Percentiles rank a stretch among this genome's conserved stretches.
Conservation (phyloP, 2,113 vertebrate genomes). For the Martes martes region DNA sequence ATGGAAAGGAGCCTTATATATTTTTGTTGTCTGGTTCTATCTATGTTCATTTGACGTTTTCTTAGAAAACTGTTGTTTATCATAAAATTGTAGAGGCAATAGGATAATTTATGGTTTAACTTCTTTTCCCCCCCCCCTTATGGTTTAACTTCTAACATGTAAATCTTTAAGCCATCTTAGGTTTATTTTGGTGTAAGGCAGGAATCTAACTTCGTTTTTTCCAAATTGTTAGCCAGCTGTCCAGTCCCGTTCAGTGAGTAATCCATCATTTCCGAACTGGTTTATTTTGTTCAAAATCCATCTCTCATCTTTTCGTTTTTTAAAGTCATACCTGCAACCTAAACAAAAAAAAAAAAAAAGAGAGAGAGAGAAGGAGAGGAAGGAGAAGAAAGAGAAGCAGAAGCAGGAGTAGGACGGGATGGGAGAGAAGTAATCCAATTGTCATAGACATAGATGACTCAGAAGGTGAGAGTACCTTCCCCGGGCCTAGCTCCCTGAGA, state of each 20-base stretch:
- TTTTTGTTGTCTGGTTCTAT: not conserved
- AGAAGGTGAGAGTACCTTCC: not conserved
- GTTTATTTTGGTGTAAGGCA: slow-evolving; percentile 59
- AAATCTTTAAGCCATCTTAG: slow-evolving; percentile 43
- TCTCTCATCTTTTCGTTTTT: not conserved
- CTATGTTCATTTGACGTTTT: not conserved
- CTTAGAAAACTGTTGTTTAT: not conserved
- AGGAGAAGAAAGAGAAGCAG: not conserved
- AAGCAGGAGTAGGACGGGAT: not conserved
- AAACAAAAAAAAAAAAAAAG: not conserved
- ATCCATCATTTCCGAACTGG: slow-evolving; percentile 44
- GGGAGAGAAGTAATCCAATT: not conserved
- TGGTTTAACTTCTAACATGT: slow-evolving; percentile 32
- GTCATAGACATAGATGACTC: not conserved
- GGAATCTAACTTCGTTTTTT: slow-evolving; percentile 62
- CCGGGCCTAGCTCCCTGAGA: not conserved
- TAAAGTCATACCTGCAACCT: slow-evolving; percentile 20
- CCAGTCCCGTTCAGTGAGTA: slow-evolving; percentile 29
- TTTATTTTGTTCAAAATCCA: slow-evolving; percentile 52
- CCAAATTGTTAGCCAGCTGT: slow-evolving; percentile 58
- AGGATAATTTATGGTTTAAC: not conserved
- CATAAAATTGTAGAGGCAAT: not conserved
- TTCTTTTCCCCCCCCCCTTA: not conserved
- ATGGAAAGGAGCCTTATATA: not conserved
- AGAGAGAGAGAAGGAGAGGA: not conserved